Evolutionary conservation across 2,797 vertebrate genomes (phyloP), one percentile per base, ranked within the genome.

Genomic region (Etheostoma nigrum): DNA sequence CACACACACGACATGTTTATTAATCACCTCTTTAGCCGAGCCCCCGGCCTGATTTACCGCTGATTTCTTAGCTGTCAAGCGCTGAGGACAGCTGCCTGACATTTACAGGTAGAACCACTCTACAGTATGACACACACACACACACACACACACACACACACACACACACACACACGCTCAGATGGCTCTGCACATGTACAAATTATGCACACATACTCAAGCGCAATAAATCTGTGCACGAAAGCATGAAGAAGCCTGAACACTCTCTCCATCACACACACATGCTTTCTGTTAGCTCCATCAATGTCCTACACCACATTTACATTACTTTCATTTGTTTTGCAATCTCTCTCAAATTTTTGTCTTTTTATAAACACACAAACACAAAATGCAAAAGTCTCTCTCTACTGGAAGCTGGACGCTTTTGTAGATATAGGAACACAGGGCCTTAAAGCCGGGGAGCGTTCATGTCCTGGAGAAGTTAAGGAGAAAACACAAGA

Each of bases 1-100:
- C 63, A 64, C 62, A 67, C 71, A 64, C 65, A 74, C 59, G 54
- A 85, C 88, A 86, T 87, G 79, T 90, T 87, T 90, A 88, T 87
- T 89, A 88, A 89, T 85, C 77, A 71, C 85, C 79, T 87, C 85
- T 85, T 89, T 88, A 90, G 83, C 74, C 18, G 30, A 81, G 69
- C 67, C 5, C 63, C 8, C n/a, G 6, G 40, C 40, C 69, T 86
- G 86, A 91, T 91, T 91, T 89, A 89, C 82, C 21, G 68, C 74
- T 72, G 88, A 87, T 86, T 87, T 84, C 83, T 76, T 21, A 61
- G 79, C 82, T 78, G 84, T 89, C 85, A 71, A 6, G 25, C 4
- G 18, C 61, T 59, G 74, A 87, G 70, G 82, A 89, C 71, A 68
- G 66, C 79, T 30, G 66, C 71, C 86, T 85, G 84, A 88, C 85